Evolutionary conservation across 2,797 vertebrate genomes (phyloP).

Genomic region (Poeciliopsis paucimaculata): DNA sequence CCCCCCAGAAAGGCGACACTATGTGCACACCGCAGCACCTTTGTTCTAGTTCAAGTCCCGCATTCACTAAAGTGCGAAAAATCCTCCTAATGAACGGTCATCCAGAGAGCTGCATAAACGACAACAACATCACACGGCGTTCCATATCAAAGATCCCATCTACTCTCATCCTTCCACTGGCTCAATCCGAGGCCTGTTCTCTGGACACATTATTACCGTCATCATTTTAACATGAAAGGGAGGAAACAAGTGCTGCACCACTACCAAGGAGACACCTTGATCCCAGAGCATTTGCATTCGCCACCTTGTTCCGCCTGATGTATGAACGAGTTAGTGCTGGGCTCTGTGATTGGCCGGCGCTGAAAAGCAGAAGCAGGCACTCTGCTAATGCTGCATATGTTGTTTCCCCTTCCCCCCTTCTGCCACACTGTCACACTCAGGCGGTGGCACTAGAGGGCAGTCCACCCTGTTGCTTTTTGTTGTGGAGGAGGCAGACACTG

Average conservation of each 20-base stretch:
- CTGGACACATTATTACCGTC: conserved; percentile 68
- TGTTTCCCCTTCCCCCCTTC: conserved; percentile 14
- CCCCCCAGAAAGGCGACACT: conserved; percentile 16
- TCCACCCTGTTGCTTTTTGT: conserved; percentile 75
- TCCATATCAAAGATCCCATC: conserved; percentile 69
- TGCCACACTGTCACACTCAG: conserved; percentile 42
- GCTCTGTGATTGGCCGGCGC: conserved; percentile 70
- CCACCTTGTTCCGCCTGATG: conserved; percentile 65
- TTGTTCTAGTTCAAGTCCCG: conserved; percentile 54
- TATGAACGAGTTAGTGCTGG: conserved; percentile 56
- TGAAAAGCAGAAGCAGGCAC: conserved; percentile 63
- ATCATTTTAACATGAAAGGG: conserved; percentile 73
- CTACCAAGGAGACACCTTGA: conserved; percentile 76
- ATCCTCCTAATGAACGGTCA: conserved; percentile 69
- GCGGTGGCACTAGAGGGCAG: conserved; percentile 82
- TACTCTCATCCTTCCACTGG: conserved; percentile 53
- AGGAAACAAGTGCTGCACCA: conserved; percentile 69
- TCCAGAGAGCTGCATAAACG: conserved; percentile 58
- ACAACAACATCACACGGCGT: conserved; percentile 71
- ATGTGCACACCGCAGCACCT: conserved; percentile 33
- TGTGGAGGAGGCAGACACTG: conserved; percentile 39
- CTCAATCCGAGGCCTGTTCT: conserved; percentile 66
- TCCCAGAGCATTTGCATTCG: conserved; percentile 74
- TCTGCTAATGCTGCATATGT: conserved; percentile 60
- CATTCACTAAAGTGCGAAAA: conserved; percentile 57